Percentiles rank a stretch among this genome's conserved stretches.
These are phyloP conservation scores for Metridium senile DNA, from an alignment of 92 coral and sea anemone genomes.

Conservation along the genomic window DNA sequence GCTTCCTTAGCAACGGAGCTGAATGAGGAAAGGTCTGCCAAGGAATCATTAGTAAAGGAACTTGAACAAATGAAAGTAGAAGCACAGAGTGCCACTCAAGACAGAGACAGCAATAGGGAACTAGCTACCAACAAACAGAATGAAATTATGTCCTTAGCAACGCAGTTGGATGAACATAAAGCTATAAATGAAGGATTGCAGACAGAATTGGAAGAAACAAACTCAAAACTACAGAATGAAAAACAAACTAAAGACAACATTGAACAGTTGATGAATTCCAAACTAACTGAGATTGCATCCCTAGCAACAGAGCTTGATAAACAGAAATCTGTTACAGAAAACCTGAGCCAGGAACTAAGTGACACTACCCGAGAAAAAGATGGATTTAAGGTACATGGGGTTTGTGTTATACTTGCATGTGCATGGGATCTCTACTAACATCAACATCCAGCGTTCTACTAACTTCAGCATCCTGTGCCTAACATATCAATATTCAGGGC, in stretches of 20 bases:
- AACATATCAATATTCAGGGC: too few relatives aligned
- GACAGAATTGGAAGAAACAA: conserved; percentile 48
- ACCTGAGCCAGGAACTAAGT: neutral
- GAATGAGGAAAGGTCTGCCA: conserved; percentile 14
- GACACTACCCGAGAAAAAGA: conserved; percentile 29
- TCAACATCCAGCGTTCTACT: too few relatives aligned
- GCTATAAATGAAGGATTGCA: conserved; percentile 43
- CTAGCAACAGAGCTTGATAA: conserved; percentile 3
- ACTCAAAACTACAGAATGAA: conserved; percentile 50
- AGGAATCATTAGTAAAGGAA: conserved; percentile 3
- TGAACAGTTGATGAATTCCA: neutral
- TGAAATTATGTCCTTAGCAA: conserved; percentile 55
- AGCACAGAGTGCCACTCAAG: neutral
- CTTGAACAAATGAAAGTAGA: conserved; percentile 13
- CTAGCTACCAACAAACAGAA: conserved; percentile 45
- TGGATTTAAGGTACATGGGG: conserved; percentile 37
- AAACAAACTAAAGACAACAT: conserved; percentile 37
- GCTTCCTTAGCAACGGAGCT: conserved; percentile 13
- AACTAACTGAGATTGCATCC: conserved; percentile 1
- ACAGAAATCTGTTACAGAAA: neutral
- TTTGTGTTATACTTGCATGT: neutral
- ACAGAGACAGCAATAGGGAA: neutral
- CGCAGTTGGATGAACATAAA: conserved; percentile 60
- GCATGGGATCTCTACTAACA: neutral
- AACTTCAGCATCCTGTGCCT: too few relatives aligned